These are phyloP conservation scores for Morus bassanus DNA, from an alignment of 2,797 vertebrate species.

Conservation along the genomic window DNA sequence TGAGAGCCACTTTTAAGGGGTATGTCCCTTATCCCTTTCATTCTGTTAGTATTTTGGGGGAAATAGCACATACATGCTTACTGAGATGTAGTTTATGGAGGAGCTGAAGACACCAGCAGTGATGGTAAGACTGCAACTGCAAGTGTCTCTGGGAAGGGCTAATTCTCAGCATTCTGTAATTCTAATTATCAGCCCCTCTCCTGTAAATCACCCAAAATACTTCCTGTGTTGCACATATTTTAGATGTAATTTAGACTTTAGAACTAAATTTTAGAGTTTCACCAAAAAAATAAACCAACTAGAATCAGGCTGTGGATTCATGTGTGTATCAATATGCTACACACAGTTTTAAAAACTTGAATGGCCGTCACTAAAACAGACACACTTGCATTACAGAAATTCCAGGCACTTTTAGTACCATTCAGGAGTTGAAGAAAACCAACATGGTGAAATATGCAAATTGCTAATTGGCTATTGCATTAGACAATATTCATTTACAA, in stretches of 20 bases:
- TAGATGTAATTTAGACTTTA: background rate
- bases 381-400: background rate
- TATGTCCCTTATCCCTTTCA: background rate
- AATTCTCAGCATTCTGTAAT: background rate
- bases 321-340: accelerated
- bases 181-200: background rate
- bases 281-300: background rate
- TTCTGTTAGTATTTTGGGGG: background rate
- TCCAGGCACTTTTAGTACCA: background rate
- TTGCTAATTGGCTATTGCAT: constrained; percentile 32
- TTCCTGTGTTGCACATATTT: background rate
- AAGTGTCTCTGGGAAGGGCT: background rate
- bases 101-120: background rate
- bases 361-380: background rate
- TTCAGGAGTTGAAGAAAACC: constrained; percentile 6
- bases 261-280: background rate
- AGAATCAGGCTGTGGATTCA: background rate
- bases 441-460: constrained; percentile 17
- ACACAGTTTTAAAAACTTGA: background rate
- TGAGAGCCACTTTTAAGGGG: background rate
- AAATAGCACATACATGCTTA: background rate
- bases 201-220: background rate
- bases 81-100: background rate
- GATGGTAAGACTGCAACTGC: background rate
- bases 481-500: constrained; percentile 64